Evolutionary conservation across 2,113 vertebrate species (phyloP).

Genomic region (Pachycephala philippinensis): DNA sequence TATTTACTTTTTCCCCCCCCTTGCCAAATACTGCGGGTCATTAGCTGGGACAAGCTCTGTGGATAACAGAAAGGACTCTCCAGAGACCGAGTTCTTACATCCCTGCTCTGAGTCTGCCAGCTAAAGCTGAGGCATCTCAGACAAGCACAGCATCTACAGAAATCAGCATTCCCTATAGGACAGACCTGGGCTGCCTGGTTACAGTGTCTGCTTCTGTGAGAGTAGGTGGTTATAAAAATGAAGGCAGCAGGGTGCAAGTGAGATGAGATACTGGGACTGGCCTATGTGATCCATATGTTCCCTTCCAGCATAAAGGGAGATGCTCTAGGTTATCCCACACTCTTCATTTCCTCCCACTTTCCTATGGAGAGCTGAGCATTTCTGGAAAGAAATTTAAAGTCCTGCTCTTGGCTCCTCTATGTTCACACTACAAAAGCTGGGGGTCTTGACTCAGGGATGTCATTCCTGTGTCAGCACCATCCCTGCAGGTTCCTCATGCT

Average conservation of each 20-base stretch:
- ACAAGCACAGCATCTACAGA: not conserved
- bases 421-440: not conserved
- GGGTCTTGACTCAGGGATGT: not conserved
- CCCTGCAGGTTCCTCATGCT: not conserved
- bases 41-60: conserved; percentile 9
- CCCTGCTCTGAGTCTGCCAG: not conserved
- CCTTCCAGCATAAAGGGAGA: not conserved
- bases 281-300: not conserved
- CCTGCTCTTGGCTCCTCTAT: not conserved
- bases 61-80: not conserved
- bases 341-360: not conserved
- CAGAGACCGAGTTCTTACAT: not conserved
- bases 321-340: not conserved
- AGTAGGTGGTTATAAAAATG: not conserved
- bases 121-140: not conserved
- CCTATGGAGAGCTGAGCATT: not conserved
- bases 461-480: not conserved
- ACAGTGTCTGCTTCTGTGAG: not conserved
- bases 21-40: conserved; percentile 1
- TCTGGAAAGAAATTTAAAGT: not conserved
- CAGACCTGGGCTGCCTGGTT: not conserved
- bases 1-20: not conserved
- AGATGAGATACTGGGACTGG: not conserved
- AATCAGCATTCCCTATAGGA: not conserved
- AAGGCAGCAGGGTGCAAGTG: not conserved